These are phyloP conservation scores for Promerops cafer DNA, from an alignment of 2,113 vertebrate species.

Conservation along the genomic window DNA sequence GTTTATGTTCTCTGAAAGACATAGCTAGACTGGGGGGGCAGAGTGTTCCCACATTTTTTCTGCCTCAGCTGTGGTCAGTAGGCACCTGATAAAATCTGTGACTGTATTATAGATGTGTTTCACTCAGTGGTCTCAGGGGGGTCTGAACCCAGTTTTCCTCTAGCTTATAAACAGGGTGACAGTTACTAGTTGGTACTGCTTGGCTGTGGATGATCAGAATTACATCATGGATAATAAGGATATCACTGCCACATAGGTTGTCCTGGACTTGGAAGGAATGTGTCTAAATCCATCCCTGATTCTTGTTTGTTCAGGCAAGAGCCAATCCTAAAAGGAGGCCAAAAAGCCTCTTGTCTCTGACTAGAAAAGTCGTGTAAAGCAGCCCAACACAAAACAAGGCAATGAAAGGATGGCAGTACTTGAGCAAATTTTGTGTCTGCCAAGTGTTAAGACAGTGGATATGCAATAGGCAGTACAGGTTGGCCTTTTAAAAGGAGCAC, in stretches of 20 bases:
- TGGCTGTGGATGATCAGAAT: background rate
- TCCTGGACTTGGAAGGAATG: background rate
- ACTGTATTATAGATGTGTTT: background rate
- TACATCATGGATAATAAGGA: background rate
- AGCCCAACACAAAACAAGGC: background rate
- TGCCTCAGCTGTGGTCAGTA: background rate
- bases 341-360: background rate
- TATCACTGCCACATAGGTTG: background rate
- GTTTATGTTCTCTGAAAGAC: background rate
- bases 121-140: background rate
- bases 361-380: background rate
- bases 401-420: background rate
- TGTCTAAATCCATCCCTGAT: constrained; percentile 59
- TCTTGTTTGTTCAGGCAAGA: background rate
- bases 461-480: background rate
- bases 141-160: background rate
- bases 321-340: background rate
- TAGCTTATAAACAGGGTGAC: background rate
- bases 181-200: background rate
- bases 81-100: background rate
- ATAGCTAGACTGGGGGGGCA: background rate
- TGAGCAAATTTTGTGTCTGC: background rate
- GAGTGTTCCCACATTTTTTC: background rate
- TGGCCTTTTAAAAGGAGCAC: background rate
- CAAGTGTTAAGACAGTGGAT: background rate